These are phyloP conservation scores for Nymphalis io DNA, from an alignment of 1,140 invertebrate genomes.

Conservation along the genomic window DNA sequence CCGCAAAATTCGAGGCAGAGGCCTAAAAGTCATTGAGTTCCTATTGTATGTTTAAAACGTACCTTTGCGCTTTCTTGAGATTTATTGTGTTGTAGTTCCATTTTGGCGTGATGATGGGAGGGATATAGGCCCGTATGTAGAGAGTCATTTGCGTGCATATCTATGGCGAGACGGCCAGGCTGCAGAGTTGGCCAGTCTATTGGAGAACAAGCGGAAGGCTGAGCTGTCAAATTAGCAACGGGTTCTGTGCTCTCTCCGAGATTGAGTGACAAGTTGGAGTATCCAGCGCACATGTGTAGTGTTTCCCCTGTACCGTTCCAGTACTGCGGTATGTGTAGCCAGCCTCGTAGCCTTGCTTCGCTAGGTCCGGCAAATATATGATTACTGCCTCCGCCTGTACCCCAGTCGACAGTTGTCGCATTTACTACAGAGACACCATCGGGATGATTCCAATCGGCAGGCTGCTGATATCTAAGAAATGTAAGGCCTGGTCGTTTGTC, in stretches of 20 bases:
- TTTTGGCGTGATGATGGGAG: conserved; percentile 86
- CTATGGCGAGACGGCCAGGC: conserved; percentile 83
- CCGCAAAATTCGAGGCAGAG: too few species aligned
- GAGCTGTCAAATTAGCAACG: conserved; percentile 84
- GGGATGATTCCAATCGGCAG: conserved; percentile 91
- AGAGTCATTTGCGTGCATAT: conserved; percentile 85
- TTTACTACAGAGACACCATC: conserved; percentile 92
- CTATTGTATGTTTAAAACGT: too few species aligned
- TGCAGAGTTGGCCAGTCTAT: conserved; percentile 82
- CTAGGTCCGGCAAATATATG: conserved; percentile 86
- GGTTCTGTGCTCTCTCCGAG: conserved; percentile 51
- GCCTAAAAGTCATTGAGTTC: too few species aligned
- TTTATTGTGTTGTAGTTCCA: conserved; percentile 89
- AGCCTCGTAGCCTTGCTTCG: conserved; percentile 89
- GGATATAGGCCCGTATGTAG: conserved; percentile 78
- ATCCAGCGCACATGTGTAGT: conserved; percentile 87
- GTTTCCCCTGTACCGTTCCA: conserved; percentile 86
- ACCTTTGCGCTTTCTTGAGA: conserved; percentile 87
- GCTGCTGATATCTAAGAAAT: conserved; percentile 92
- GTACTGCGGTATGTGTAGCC: conserved; percentile 86
- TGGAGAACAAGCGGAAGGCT: conserved; percentile 84
- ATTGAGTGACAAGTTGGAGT: conserved; percentile 64
- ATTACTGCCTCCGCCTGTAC: conserved; percentile 84
- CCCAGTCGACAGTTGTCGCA: conserved; percentile 90
- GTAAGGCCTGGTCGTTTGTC: conserved; percentile 94